These are phyloP conservation scores for Scolanthus callimorphus DNA, from an alignment of 92 coral and sea anemone genomes.

Conservation along the genomic window DNA sequence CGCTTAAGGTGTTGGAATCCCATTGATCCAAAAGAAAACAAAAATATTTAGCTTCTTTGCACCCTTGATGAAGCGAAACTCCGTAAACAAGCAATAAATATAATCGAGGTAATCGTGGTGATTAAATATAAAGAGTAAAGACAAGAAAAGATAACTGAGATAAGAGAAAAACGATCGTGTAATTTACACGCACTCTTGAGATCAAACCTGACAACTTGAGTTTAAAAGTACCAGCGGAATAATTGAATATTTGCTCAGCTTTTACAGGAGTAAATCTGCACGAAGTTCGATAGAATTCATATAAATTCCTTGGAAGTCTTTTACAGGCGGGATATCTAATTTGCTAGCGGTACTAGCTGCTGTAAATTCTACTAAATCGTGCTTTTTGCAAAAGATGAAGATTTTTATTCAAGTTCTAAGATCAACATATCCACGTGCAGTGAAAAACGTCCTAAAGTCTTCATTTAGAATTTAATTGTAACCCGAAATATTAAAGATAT, in stretches of 20 bases:
- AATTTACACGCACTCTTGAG: conserved; percentile 72
- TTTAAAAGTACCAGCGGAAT: neutral
- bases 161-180: conserved; percentile 75
- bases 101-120: conserved; percentile 79
- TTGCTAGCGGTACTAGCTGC: no score
- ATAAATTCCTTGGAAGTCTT: conserved; percentile 3
- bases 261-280: no score
- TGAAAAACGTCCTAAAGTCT: neutral
- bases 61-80: conserved; percentile 61
- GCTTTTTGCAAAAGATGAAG: no score
- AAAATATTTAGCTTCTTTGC: conserved; percentile 80
- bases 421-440: neutral
- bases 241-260: no score
- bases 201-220: conserved; percentile 5
- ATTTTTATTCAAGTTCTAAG: neutral
- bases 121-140: conserved; percentile 77
- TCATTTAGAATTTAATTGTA: neutral
- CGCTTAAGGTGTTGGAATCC: conserved; percentile 3
- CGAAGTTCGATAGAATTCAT: conserved; percentile 1
- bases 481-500: no score
- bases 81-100: conserved; percentile 91
- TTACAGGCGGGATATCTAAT: conserved; percentile 32
- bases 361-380: no score
- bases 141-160: conserved; percentile 36
- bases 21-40: conserved; percentile 32